These are phyloP conservation scores for Perithous albicinctus DNA, from an alignment of 2,888 invertebrate species.

Conservation along the genomic window DNA sequence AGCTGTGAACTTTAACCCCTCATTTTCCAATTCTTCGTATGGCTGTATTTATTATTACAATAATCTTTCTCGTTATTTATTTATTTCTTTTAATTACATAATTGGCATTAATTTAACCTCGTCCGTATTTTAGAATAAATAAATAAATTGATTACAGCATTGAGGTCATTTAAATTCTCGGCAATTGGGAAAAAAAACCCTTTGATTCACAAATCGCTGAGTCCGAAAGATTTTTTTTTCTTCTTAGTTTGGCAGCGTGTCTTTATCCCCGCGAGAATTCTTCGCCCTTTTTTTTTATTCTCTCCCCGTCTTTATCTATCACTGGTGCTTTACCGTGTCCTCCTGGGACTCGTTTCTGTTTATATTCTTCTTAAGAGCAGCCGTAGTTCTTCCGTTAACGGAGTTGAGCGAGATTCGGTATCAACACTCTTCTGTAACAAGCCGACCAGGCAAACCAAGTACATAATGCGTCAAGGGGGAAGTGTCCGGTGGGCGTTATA, in stretches of 20 bases:
- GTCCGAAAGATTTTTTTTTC: not conserved
- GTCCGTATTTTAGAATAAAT: no score
- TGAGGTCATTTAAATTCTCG: no score
- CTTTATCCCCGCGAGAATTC: slow-evolving; percentile 15
- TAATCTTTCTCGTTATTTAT: no score
- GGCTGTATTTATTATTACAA: no score
- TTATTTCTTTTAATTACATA: no score
- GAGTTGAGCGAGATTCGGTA: slow-evolving; percentile 20
- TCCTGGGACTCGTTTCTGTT: slow-evolving; percentile 27
- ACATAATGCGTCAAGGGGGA: not conserved
- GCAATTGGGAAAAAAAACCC: no score
- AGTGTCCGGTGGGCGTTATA: slow-evolving; percentile 38
- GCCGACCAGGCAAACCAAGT: not conserved
- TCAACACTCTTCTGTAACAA: slow-evolving; percentile 15
- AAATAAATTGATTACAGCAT: no score
- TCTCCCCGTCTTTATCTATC: not conserved
- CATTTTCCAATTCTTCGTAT: not conserved
- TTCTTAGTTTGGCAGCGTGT: slow-evolving; percentile 1
- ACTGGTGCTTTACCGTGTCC: not conserved
- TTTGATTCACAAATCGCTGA: slow-evolving; percentile 1
- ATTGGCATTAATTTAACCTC: no score
- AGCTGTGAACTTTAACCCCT: not conserved
- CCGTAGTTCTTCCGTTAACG: not conserved
- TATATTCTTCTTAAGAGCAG: slow-evolving; percentile 20
- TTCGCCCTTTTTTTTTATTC: no score